phyloP scores from a whole-genome alignment of 2,113 vertebrate species.

The Ramphastos sulfuratus region DNA sequence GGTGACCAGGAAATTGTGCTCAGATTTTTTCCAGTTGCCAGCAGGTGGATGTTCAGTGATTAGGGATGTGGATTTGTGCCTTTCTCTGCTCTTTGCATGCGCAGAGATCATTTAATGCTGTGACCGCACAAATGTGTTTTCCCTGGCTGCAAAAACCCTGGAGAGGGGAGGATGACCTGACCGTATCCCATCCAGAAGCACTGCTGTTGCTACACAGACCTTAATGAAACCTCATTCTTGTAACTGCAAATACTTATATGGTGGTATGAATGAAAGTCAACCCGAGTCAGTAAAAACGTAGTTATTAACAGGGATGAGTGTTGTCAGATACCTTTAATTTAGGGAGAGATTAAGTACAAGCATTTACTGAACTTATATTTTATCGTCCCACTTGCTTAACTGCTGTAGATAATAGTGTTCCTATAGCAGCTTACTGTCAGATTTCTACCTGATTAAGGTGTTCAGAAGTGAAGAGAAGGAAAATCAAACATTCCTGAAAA shows the following conservation, averaged over 20 bases:
- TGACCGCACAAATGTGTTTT: constrained; percentile 44
- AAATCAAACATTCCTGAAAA: constrained; percentile 18
- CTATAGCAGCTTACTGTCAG: constrained; percentile 62
- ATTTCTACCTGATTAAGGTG: constrained; percentile 32
- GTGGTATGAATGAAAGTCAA: background rate
- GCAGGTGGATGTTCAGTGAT: background rate
- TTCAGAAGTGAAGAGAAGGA: background rate
- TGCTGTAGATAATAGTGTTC: constrained; percentile 62
- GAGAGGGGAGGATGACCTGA: background rate
- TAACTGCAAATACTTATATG: background rate
- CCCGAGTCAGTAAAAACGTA: background rate
- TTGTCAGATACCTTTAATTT: constrained; percentile 12
- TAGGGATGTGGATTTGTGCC: constrained; percentile 46
- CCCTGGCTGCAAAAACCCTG: background rate
- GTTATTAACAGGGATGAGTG: background rate
- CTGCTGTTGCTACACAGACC: background rate
- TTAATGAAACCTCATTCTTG: background rate
- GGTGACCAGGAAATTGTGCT: background rate
- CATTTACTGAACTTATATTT: constrained; percentile 51
- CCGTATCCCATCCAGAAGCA: background rate
- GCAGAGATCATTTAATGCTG: constrained; percentile 54
- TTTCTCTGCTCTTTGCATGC: constrained; percentile 18
- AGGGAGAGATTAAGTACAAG: constrained; percentile 28
- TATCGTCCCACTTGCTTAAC: constrained; percentile 39
- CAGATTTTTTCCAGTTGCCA: background rate